Percentiles rank a stretch among this genome's conserved stretches.
phyloP scores from a whole-genome alignment of 2,888 invertebrate species.

The Plebejus anna region DNA sequence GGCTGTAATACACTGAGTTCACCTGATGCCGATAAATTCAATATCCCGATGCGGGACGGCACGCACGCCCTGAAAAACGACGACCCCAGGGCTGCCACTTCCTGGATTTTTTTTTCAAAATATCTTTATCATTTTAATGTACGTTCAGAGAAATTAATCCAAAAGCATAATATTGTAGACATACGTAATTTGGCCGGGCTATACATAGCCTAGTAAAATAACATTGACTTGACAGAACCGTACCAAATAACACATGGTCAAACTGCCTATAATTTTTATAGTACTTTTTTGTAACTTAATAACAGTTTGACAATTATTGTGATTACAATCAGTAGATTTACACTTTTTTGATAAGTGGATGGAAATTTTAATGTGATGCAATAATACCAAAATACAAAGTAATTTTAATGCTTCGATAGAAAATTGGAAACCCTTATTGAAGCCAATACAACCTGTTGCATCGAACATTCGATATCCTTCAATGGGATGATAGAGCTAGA shows the following conservation, averaged over 20 bases:
- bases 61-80: slow-evolving; percentile 32
- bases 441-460: slow-evolving; percentile 76
- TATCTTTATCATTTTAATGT: background rate
- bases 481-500: slow-evolving; percentile 62
- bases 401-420: slow-evolving; percentile 41
- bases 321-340: background rate
- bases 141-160: too few relatives aligned
- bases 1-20: slow-evolving; percentile 33
- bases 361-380: background rate
- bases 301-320: background rate
- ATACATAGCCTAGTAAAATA: background rate
- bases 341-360: background rate
- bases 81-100: slow-evolving; percentile 35
- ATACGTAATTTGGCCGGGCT: too few relatives aligned
- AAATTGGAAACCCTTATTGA: slow-evolving; percentile 63
- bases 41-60: slow-evolving; percentile 43
- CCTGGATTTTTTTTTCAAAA: background rate
- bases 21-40: slow-evolving; percentile 40
- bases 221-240: background rate
- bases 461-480: slow-evolving; percentile 77
- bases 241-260: too few relatives aligned
- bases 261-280: too few relatives aligned
- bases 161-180: too few relatives aligned
- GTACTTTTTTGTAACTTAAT: background rate
- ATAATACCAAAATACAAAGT: background rate